Percentiles rank a stretch among this genome's conserved stretches.
These are phyloP conservation scores for Sminthopsis crassicaudata DNA, from an alignment of 2,113 vertebrate genomes.

Conservation along the genomic window DNA sequence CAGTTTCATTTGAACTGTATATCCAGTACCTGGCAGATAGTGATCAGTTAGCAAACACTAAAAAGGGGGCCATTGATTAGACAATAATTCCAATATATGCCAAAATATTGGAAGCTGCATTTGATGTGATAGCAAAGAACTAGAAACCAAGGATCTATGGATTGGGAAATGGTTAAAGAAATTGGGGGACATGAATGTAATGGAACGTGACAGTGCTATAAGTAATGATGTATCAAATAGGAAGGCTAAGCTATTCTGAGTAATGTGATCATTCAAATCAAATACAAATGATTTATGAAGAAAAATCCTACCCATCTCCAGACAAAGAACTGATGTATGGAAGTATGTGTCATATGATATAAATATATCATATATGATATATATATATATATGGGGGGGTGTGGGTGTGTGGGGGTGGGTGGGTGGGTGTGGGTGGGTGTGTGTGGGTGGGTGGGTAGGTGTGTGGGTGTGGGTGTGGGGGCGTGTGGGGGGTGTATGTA, in stretches of 20 bases:
- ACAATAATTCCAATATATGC: neutral
- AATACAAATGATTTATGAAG: neutral
- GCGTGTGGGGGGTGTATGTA: no score
- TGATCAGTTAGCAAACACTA: neutral
- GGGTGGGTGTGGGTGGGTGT: no score
- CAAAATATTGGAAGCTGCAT: neutral
- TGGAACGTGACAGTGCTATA: neutral
- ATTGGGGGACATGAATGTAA: neutral
- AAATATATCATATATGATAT: neutral
- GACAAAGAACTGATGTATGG: neutral
- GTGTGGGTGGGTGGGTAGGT: no score
- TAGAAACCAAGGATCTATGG: neutral
- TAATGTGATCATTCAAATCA: neutral
- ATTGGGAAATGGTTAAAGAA: neutral
- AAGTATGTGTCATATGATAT: neutral
- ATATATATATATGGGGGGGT: no score
- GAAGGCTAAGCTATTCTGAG: neutral
- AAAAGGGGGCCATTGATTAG: neutral
- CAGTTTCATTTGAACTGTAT: neutral
- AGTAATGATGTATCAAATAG: neutral
- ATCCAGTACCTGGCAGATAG: neutral
- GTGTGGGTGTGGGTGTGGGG: no score
- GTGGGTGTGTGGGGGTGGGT: no score
- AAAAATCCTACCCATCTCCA: neutral
- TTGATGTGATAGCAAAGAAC: neutral